Conservation (phyloP, 2,797 vertebrate species). For the Pogonophryne albipinna region DNA sequence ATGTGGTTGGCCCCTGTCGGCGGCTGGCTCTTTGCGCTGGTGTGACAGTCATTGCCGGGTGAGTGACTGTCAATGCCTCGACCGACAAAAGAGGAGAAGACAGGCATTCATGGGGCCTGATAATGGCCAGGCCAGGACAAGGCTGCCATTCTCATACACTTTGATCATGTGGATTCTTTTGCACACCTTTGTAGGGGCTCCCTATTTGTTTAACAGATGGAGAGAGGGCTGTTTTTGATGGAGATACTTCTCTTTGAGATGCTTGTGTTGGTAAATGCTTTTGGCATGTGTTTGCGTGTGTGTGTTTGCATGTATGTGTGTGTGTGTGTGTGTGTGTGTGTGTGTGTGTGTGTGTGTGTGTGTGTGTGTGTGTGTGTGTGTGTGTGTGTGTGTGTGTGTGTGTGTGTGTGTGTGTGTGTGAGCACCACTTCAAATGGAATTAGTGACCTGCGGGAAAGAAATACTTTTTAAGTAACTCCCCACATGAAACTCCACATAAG, state of each 20-base stretch:
- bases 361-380: conserved; percentile 14
- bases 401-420: background rate
- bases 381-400: conserved; percentile 3
- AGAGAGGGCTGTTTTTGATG: conserved; percentile 76
- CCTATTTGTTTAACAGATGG: conserved; percentile 85
- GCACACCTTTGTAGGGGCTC: conserved; percentile 84
- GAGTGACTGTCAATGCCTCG: conserved; percentile 87
- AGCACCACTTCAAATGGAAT: conserved; percentile 56
- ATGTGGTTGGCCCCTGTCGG: conserved; percentile 86
- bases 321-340: background rate
- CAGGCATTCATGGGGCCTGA: conserved; percentile 85
- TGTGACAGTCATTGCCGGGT: conserved; percentile 89
- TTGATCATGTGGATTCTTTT: conserved; percentile 84
- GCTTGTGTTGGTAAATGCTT: conserved; percentile 69
- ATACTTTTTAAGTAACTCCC: conserved; percentile 27
- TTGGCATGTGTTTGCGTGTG: conserved; percentile 60
- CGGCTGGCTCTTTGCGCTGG: conserved; percentile 84
- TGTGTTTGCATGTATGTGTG: background rate
- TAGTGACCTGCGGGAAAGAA: conserved; percentile 56
- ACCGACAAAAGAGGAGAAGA: conserved; percentile 87
- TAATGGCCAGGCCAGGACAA: conserved; percentile 84
- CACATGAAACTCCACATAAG: conserved; percentile 21
- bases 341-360: background rate
- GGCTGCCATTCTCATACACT: conserved; percentile 83
- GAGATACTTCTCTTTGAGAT: conserved; percentile 73